Evolutionary conservation across 2,888 invertebrate genomes (phyloP).

Genomic region (Autographa pulchrina): DNA sequence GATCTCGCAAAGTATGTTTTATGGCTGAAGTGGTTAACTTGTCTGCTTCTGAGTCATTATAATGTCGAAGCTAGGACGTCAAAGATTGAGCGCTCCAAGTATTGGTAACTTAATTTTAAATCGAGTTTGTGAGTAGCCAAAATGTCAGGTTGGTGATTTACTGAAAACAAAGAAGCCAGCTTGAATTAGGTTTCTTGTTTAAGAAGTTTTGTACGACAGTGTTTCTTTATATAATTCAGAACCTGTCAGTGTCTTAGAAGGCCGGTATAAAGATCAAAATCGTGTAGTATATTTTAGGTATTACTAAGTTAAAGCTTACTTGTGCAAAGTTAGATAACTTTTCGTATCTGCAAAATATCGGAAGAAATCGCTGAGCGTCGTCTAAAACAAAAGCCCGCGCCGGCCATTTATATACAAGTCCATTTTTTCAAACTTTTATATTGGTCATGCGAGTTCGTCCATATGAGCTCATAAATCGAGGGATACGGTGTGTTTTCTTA

Average conservation of each 20-base stretch:
- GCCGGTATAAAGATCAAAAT: not conserved
- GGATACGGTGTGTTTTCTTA: constrained; percentile 30
- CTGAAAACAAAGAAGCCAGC: constrained; percentile 25
- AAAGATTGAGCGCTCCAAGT: constrained; percentile 42
- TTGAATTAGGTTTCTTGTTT: constrained; percentile 8
- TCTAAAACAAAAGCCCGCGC: constrained; percentile 31
- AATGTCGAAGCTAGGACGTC: constrained; percentile 32
- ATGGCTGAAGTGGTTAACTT: constrained; percentile 50
- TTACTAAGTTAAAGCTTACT: constrained; percentile 4
- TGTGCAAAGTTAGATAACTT: not conserved
- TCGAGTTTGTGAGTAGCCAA: constrained; percentile 39
- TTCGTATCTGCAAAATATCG: not conserved
- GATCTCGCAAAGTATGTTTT: constrained; percentile 51
- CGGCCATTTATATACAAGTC: constrained; percentile 6
- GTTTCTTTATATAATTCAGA: constrained; percentile 9
- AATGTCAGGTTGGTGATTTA: constrained; percentile 37
- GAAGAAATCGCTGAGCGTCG: not conserved
- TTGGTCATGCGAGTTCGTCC: constrained; percentile 36
- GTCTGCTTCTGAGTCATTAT: constrained; percentile 47
- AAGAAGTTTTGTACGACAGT: not conserved
- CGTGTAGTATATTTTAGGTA: not conserved
- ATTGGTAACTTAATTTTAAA: constrained; percentile 52
- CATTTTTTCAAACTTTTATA: constrained; percentile 38
- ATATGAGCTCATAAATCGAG: constrained; percentile 46
- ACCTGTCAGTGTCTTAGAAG: not conserved